These are phyloP conservation scores for Scolanthus callimorphus DNA, from an alignment of 92 coral and sea anemone species.

Conservation along the genomic window DNA sequence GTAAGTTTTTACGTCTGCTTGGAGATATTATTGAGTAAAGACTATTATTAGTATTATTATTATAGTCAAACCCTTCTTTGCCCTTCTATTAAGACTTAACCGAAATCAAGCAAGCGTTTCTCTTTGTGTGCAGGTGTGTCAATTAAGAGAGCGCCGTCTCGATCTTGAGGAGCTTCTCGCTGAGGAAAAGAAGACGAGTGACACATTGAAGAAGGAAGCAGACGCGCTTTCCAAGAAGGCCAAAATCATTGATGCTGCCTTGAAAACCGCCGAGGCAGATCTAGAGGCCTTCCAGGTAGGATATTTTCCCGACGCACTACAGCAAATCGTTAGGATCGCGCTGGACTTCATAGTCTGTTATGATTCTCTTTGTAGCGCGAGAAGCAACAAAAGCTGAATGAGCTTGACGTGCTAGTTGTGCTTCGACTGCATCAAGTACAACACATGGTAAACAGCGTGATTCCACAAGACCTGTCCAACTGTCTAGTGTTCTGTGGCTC, in stretches of 20 bases:
- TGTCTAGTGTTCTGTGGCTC: conserved; percentile 83
- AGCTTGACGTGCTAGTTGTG: conserved; percentile 94
- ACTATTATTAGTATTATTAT: too few relatives aligned
- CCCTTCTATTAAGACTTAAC: background rate
- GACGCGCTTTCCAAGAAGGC: conserved; percentile 92
- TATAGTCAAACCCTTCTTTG: too few relatives aligned
- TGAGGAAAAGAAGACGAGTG: conserved; percentile 95
- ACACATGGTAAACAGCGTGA: conserved; percentile 69
- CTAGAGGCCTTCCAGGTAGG: conserved; percentile 96
- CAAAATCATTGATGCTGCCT: conserved; percentile 81
- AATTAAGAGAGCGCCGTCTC: conserved; percentile 82
- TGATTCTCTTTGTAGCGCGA: conserved; percentile 56
- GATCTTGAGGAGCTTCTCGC: conserved; percentile 87
- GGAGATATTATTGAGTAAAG: too few relatives aligned
- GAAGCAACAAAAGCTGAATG: conserved; percentile 95
- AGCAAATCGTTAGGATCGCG: background rate
- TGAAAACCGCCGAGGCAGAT: conserved; percentile 89
- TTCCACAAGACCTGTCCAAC: conserved; percentile 85
- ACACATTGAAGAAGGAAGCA: conserved; percentile 80
- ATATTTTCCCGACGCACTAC: background rate
- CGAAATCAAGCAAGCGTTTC: too few relatives aligned
- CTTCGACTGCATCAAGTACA: conserved; percentile 83
- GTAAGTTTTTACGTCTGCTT: too few relatives aligned
- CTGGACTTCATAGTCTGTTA: too few relatives aligned
- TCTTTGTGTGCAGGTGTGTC: conserved; percentile 58